Conservation (phyloP, 2,113 vertebrate genomes). For the Carassius gibelio region DNA sequence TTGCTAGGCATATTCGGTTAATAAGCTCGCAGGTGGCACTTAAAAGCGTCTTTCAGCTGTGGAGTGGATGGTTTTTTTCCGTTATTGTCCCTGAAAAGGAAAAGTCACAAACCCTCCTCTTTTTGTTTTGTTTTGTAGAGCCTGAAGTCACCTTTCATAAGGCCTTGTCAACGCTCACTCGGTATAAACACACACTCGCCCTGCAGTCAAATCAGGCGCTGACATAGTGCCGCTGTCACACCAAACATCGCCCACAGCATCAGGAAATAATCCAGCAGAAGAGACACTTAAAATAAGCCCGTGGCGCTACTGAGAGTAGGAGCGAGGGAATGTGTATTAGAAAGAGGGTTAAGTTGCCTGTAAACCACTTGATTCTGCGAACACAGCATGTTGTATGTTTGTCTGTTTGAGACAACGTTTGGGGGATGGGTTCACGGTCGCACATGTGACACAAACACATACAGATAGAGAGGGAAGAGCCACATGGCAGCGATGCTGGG, state of each 20-base stretch:
- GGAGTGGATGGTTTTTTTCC: slow-evolving; percentile 9
- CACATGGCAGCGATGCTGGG: slow-evolving; percentile 43
- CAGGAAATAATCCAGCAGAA: slow-evolving; percentile 54
- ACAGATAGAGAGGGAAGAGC: slow-evolving; percentile 17
- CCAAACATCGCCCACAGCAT: slow-evolving; percentile 49
- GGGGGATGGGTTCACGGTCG: slow-evolving; percentile 17
- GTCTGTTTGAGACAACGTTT: not conserved
- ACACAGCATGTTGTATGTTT: slow-evolving; percentile 7
- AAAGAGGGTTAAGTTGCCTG: slow-evolving; percentile 29
- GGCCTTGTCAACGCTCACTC: slow-evolving; percentile 31
- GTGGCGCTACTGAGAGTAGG: slow-evolving; percentile 28
- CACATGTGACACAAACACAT: slow-evolving; percentile 12
- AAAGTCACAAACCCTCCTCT: slow-evolving; percentile 19
- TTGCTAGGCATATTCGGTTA: slow-evolving; percentile 29
- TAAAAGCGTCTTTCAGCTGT: slow-evolving; percentile 25
- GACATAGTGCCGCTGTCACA: slow-evolving; percentile 48
- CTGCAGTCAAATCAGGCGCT: slow-evolving; percentile 38
- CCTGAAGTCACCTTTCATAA: slow-evolving; percentile 34
- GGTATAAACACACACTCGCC: slow-evolving; percentile 28
- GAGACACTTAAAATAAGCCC: slow-evolving; percentile 49
- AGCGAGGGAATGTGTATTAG: slow-evolving; percentile 3
- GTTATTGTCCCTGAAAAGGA: slow-evolving; percentile 13
- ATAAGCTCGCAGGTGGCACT: slow-evolving; percentile 50
- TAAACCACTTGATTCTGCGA: slow-evolving; percentile 30
- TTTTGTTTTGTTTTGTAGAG: slow-evolving; percentile 7